Evolutionary conservation across 2,113 vertebrate genomes (phyloP).

Genomic region (Microcebus ravelobensis): DNA sequence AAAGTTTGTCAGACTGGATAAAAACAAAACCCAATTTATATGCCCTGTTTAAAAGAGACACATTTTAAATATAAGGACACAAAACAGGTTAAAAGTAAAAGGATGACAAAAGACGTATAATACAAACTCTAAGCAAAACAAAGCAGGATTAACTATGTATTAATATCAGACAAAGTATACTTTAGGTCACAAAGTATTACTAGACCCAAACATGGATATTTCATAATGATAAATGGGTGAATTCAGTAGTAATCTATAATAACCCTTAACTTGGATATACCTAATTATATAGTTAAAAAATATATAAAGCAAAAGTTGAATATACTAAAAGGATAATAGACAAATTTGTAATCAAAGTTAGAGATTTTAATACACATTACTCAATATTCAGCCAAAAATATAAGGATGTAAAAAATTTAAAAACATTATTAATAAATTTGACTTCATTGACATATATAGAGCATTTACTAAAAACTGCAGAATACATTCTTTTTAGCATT

Average conservation of each 20-base stretch:
- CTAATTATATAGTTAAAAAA: constrained; percentile 16
- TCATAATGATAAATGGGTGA: background rate
- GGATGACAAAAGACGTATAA: background rate
- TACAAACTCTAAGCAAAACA: background rate
- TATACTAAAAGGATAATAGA: background rate
- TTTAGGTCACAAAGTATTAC: constrained; percentile 1
- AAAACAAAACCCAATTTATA: constrained; percentile 14
- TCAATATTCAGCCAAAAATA: constrained; percentile 6
- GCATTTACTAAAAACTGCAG: background rate
- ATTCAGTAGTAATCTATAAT: background rate
- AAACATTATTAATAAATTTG: constrained; percentile 13
- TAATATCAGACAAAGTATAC: constrained; percentile 27
- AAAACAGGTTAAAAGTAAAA: background rate
- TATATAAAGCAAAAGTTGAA: background rate
- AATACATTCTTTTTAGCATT: background rate
- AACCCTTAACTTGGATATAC: background rate
- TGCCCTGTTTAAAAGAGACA: background rate
- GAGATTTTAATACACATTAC: background rate
- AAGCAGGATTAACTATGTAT: background rate
- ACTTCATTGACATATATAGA: background rate
- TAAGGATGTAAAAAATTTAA: background rate
- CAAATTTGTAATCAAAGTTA: constrained; percentile 20
- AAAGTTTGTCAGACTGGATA: constrained; percentile 4
- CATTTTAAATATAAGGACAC: background rate
- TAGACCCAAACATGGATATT: background rate